Evolutionary conservation across 2,113 vertebrate species (phyloP), one percentile per base, ranked within the genome.

Genomic region (Ondatra zibethicus): DNA sequence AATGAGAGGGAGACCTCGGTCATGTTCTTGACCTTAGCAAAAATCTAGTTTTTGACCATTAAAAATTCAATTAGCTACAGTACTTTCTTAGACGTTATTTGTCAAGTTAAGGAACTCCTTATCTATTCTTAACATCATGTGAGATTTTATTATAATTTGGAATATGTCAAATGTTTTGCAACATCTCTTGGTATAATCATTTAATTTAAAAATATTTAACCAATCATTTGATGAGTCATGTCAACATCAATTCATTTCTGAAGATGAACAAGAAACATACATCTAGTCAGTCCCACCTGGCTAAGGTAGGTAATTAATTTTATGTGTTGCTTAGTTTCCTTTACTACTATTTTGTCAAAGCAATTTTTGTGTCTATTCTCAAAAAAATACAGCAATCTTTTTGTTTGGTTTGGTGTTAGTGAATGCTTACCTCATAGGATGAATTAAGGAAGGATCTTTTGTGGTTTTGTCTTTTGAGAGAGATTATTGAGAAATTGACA

Each of bases 231-330:
- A 77, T 88, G 13, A 29, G 63, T 72, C 75, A 72, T 29, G 93
- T 80, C 81, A 76, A 68, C 36, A 95, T 81, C 76, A 77, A 55
- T 68, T 94, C 36, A 58, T 77, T 97, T 84, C 31, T 55, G 19
- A 84, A 90, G n/a, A 91, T 76, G 42, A 82, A 42, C 25, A 42
- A 92, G 58, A 33, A 68, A 70, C 81, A 16, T 3, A 77, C 14
- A 27, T 31, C 12, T 82, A 5, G 50, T 80, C 52, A 52, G 75
- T 68, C 3, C 78, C 6, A 66, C 10, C 23, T 92, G 4, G 2
- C 39, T n/a, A 55, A 58, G n/a, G 31, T 81, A 21, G 55, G 45
- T 75, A 89, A 68, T 93, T 77, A 3, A 52, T 92, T 80, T 94
- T 80, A 80, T 39, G 21, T 77, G 13, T 85, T 75, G 10, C 61